Evolutionary conservation across 2,113 vertebrate genomes (phyloP).

Genomic region (Xiphophorus maculatus): DNA sequence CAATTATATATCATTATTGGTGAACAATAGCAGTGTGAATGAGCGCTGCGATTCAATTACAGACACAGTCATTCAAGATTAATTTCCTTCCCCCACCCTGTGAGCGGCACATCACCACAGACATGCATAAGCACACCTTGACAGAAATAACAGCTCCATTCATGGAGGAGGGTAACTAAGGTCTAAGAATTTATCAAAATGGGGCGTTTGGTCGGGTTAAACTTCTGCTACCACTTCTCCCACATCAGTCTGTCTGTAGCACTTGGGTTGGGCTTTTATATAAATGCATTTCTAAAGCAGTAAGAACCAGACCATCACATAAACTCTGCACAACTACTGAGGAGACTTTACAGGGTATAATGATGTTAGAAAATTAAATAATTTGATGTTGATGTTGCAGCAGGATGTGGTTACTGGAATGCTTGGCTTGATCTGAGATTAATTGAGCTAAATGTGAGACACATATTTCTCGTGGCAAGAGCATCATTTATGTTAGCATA

Average conservation of each 20-base stretch:
- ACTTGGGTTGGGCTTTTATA: conserved; percentile 2
- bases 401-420: conserved; percentile 37
- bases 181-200: conserved; percentile 41
- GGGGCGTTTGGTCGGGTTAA: background rate
- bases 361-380: conserved; percentile 11
- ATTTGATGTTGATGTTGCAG: conserved; percentile 11
- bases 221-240: background rate
- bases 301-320: conserved; percentile 17
- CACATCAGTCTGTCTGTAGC: conserved; percentile 17
- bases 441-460: conserved; percentile 26
- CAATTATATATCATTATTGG: conserved; percentile 70
- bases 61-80: conserved; percentile 49
- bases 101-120: conserved; percentile 20
- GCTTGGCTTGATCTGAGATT: conserved; percentile 40
- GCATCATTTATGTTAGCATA: background rate
- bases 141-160: conserved; percentile 40
- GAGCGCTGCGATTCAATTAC: conserved; percentile 64
- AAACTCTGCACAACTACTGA: conserved; percentile 1
- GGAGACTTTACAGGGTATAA: background rate
- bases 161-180: conserved; percentile 19
- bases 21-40: conserved; percentile 40
- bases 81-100: conserved; percentile 32
- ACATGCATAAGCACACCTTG: conserved; percentile 42
- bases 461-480: background rate
- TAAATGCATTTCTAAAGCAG: conserved; percentile 14